These are phyloP conservation scores for Hiodon alosoides DNA, from an alignment of 2,113 vertebrate genomes.

Conservation along the genomic window DNA sequence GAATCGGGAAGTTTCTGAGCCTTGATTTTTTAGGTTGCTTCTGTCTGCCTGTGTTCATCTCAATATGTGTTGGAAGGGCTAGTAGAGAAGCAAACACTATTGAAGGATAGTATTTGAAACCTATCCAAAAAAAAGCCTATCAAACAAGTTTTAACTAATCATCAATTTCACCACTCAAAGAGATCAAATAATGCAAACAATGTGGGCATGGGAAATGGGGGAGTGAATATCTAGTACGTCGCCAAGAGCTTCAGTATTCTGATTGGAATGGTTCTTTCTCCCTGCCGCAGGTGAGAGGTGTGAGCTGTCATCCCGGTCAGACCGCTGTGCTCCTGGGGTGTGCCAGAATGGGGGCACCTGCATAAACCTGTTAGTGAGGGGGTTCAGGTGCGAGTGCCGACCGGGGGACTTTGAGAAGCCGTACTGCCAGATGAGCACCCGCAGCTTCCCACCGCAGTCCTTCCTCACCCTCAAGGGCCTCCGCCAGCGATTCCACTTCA, in stretches of 20 bases:
- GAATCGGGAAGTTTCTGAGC: background rate
- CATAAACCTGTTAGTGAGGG: conserved; percentile 86
- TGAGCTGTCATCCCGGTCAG: conserved; percentile 76
- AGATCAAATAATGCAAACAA: too few species aligned
- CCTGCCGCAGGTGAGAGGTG: conserved; percentile 71
- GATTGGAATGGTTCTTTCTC: background rate
- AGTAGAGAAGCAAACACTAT: background rate
- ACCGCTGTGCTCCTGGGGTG: conserved; percentile 76
- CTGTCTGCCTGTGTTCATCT: background rate
- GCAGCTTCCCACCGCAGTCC: conserved; percentile 80
- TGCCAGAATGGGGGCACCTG: conserved; percentile 86
- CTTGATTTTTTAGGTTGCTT: conserved; percentile 8
- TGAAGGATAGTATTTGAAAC: too few species aligned
- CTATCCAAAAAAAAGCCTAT: too few species aligned
- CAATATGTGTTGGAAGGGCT: background rate
- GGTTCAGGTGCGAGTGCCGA: conserved; percentile 86
- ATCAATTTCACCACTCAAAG: too few species aligned
- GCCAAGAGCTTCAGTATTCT: background rate
- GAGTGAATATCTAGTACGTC: too few species aligned
- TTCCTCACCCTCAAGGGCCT: conserved; percentile 91
- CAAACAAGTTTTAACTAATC: too few species aligned
- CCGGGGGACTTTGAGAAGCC: conserved; percentile 81
- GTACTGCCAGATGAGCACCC: conserved; percentile 83
- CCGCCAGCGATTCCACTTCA: conserved; percentile 92
- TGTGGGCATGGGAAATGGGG: too few species aligned